These are phyloP conservation scores for Oncorhynchus tshawytscha DNA, from an alignment of 2,113 vertebrate species.

Conservation along the genomic window DNA sequence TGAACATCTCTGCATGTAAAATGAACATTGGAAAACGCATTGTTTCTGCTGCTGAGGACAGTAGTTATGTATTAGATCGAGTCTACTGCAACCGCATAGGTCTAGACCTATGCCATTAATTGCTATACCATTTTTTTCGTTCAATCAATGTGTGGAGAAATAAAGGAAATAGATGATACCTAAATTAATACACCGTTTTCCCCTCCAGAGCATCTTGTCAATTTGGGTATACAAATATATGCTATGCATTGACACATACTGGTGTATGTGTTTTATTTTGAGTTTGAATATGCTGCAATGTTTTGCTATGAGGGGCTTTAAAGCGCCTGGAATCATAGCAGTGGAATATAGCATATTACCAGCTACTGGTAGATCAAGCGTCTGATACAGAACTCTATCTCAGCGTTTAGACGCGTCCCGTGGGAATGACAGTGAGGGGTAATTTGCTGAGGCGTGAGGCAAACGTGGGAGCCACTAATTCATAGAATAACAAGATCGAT, in stretches of 20 bases:
- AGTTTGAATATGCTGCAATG: not conserved
- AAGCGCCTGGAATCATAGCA: not conserved
- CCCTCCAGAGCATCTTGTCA: not conserved
- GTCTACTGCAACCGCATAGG: too few species aligned
- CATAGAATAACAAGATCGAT: not conserved
- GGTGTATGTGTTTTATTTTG: not conserved
- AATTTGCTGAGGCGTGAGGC: slow-evolving; percentile 8
- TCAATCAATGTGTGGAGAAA: not conserved
- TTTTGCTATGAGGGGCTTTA: not conserved
- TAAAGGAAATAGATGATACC: too few species aligned
- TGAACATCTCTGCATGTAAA: not conserved
- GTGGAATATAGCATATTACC: not conserved
- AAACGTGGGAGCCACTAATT: slow-evolving; percentile 3
- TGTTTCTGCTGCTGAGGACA: not conserved
- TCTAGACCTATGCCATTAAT: not conserved
- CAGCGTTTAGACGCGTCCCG: not conserved
- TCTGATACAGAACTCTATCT: not conserved
- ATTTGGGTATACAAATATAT: not conserved
- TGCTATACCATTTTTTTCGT: not conserved
- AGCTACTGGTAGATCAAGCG: not conserved
- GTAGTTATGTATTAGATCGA: not conserved
- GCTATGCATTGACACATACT: not conserved
- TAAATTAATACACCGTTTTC: not conserved
- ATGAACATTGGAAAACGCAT: not conserved
- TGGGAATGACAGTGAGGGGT: slow-evolving; percentile 5